Evolutionary conservation across 1,140 invertebrate species (phyloP).

Genomic region (Ganaspis sp.): DNA sequence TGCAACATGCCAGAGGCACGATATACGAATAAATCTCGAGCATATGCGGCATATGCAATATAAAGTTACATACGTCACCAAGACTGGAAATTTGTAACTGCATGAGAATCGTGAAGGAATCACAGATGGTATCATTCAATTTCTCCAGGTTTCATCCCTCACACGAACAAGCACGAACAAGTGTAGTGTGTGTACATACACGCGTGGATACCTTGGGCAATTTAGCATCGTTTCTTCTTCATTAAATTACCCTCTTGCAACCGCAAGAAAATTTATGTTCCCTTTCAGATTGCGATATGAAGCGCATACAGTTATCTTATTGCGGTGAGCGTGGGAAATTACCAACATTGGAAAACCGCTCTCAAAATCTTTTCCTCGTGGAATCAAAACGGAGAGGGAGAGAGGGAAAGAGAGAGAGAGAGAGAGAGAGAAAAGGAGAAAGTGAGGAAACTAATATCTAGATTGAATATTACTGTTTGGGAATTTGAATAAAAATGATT

Average conservation of each 20-base stretch:
- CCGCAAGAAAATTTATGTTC: conserved; percentile 6
- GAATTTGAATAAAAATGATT: too few species aligned
- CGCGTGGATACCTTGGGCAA: neutral
- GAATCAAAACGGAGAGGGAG: too few species aligned
- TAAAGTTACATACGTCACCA: neutral
- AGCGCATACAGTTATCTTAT: neutral
- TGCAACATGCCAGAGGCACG: neutral
- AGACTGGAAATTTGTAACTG: neutral
- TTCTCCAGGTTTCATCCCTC: conserved; percentile 31
- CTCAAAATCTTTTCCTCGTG: neutral
- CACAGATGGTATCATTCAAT: conserved; percentile 49
- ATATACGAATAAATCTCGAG: neutral
- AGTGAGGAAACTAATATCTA: too few species aligned
- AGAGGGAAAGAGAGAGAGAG: too few species aligned
- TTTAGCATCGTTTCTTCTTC: conserved; percentile 18
- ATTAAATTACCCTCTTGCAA: conserved; percentile 13
- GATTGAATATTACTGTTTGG: too few species aligned
- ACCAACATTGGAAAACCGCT: neutral
- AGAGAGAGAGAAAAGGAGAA: too few species aligned
- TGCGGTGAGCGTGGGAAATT: conserved; percentile 10
- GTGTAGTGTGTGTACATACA: neutral
- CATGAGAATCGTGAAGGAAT: conserved; percentile 36
- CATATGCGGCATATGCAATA: neutral
- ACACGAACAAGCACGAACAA: neutral
- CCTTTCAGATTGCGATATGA: conserved; percentile 11